Conservation (phyloP, 2,797 vertebrate genomes). For the Xerus rutilus region DNA sequence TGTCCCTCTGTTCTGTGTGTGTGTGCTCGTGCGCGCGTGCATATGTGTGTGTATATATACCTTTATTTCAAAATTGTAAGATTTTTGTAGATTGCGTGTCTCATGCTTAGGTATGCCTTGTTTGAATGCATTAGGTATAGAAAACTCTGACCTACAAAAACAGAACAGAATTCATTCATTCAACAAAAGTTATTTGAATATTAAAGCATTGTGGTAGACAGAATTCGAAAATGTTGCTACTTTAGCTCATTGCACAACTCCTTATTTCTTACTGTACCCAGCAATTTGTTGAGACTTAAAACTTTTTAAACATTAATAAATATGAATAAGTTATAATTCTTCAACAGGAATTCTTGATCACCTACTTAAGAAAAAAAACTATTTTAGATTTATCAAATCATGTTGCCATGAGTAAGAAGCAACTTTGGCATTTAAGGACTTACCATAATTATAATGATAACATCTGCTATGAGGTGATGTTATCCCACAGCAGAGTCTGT, state of each 20-base stretch:
- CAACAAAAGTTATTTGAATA: conserved; percentile 30
- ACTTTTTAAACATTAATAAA: not conserved
- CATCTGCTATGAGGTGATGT: not conserved
- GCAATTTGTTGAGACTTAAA: not conserved
- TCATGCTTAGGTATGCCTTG: not conserved
- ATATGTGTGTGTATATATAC: not conserved
- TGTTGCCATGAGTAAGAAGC: not conserved
- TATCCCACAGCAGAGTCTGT: not conserved
- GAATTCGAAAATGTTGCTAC: not conserved
- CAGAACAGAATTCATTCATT: not conserved
- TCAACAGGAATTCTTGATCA: not conserved
- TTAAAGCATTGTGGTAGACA: not conserved
- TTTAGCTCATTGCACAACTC: not conserved
- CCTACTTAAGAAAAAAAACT: not conserved
- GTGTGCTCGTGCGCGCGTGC: not conserved
- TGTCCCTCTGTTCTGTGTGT: not conserved
- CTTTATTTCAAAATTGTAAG: not conserved
- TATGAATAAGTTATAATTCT: not conserved
- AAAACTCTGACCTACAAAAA: not conserved
- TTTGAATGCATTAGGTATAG: not conserved
- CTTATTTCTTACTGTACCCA: not conserved
- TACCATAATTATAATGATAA: not conserved
- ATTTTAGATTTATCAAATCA: not conserved
- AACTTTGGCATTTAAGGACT: not conserved
- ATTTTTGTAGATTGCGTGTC: not conserved